Evolutionary conservation across 2,888 invertebrate genomes (phyloP).

Genomic region (Eilema sororculum): DNA sequence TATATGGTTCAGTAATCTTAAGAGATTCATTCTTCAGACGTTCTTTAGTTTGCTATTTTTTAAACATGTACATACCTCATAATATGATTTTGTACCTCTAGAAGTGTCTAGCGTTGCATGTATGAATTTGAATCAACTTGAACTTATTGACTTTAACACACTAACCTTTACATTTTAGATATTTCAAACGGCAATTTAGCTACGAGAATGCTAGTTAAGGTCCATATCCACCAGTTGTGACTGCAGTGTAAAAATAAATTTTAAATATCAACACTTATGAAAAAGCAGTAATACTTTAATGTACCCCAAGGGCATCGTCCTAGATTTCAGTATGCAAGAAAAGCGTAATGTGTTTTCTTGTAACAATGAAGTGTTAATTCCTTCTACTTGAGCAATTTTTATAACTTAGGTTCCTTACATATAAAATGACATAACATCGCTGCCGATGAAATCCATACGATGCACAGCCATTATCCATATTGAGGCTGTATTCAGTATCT

Average conservation of each 20-base stretch:
- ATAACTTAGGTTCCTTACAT: not conserved
- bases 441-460: not conserved
- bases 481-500: not conserved
- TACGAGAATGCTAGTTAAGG: no score
- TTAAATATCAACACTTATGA: not conserved
- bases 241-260: not conserved
- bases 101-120: no score
- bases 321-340: conserved; percentile 5
- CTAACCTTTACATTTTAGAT: no score
- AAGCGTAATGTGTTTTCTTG: conserved; percentile 5
- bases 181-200: not conserved
- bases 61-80: no score
- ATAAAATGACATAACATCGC: not conserved
- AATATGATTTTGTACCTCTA: no score
- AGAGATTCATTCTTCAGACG: no score
- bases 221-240: no score
- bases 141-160: no score
- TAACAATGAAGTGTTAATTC: not conserved
- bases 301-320: conserved; percentile 8
- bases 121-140: no score
- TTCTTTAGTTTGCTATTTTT: no score
- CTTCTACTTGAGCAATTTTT: not conserved
- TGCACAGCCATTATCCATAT: not conserved
- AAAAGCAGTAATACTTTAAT: not conserved
- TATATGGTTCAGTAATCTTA: no score